phyloP scores from a whole-genome alignment of 1,140 invertebrate species.

The Drosophila ananassae region DNA sequence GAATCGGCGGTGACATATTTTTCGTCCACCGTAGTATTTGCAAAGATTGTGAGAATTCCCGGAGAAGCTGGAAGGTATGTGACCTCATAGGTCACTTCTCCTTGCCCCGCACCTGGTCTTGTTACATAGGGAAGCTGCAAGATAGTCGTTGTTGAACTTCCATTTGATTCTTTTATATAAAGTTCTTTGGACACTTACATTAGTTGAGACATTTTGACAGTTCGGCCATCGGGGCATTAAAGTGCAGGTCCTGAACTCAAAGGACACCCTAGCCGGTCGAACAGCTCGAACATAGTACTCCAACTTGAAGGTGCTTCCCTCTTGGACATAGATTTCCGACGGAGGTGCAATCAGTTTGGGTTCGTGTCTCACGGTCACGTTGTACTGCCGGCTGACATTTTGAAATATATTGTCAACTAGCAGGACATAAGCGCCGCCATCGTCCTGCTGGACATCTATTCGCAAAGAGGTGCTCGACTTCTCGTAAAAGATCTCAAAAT shows the following conservation, averaged over 20 bases:
- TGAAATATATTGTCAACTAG: conserved; percentile 72
- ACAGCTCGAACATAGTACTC: conserved; percentile 84
- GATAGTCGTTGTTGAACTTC: too few species aligned
- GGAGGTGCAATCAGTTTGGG: conserved; percentile 83
- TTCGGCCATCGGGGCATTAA: conserved; percentile 67
- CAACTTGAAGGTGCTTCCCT: conserved; percentile 78
- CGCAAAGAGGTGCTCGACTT: conserved; percentile 71
- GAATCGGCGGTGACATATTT: conserved; percentile 72
- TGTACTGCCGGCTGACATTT: conserved; percentile 53
- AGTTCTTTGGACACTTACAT: neutral
- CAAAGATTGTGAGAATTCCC: too few species aligned
- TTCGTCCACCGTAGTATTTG: conserved; percentile 21
- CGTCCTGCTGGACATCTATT: conserved; percentile 83
- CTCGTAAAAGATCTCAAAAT: conserved; percentile 76
- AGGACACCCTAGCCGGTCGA: conserved; percentile 85
- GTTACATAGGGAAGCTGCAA: conserved; percentile 46
- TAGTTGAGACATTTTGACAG: conserved; percentile 16
- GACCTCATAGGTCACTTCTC: too few species aligned
- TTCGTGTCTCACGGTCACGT: conserved; percentile 58
- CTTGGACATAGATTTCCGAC: conserved; percentile 80
- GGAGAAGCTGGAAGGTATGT: too few species aligned
- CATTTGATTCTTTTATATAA: too few species aligned
- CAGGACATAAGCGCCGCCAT: conserved; percentile 84
- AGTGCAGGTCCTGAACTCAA: conserved; percentile 84
- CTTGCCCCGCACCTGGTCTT: neutral